Percentiles rank a stretch among this genome's conserved stretches.
Evolutionary conservation across 2,888 invertebrate genomes (phyloP).

Genomic region (Drosophila bunnanda): DNA sequence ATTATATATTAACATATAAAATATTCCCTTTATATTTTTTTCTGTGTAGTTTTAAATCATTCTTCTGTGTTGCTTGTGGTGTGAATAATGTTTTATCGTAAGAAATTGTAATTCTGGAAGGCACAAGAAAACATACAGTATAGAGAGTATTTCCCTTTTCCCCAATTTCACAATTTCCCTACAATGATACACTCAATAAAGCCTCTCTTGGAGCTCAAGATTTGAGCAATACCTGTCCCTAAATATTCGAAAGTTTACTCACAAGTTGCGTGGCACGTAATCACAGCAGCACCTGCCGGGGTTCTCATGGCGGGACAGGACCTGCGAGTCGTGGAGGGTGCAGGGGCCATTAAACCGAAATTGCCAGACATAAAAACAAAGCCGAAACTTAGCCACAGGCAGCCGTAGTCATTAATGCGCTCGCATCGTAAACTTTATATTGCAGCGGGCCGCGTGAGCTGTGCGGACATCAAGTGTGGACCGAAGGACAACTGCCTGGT

Average conservation of each 20-base stretch:
- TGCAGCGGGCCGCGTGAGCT: slow-evolving; percentile 88
- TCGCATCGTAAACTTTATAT: slow-evolving; percentile 72
- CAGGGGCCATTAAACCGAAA: slow-evolving; percentile 66
- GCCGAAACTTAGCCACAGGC: slow-evolving; percentile 38
- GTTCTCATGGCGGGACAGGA: slow-evolving; percentile 52
- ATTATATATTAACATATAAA: too few species aligned
- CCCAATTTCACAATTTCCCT: too few species aligned
- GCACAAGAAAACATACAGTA: background rate
- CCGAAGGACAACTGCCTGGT: slow-evolving; percentile 89
- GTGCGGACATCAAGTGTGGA: slow-evolving; percentile 88
- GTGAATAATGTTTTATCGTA: slow-evolving; percentile 69
- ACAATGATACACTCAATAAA: background rate
- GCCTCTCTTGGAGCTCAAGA: background rate
- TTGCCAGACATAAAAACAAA: slow-evolving; percentile 60
- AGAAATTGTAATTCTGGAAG: slow-evolving; percentile 52
- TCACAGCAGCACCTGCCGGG: slow-evolving; percentile 64
- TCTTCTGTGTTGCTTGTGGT: slow-evolving; percentile 53
- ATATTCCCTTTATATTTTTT: too few species aligned
- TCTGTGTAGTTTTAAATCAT: slow-evolving; percentile 15
- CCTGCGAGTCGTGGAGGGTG: slow-evolving; percentile 8
- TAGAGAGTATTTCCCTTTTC: too few species aligned
- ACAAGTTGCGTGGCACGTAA: slow-evolving; percentile 7
- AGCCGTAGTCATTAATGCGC: slow-evolving; percentile 52
- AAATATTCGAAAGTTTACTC: slow-evolving; percentile 6
- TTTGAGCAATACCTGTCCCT: background rate